Evolutionary conservation across 2,113 vertebrate genomes (phyloP), one percentile per base, ranked within the genome.

Genomic region (Harpagus bidentatus): DNA sequence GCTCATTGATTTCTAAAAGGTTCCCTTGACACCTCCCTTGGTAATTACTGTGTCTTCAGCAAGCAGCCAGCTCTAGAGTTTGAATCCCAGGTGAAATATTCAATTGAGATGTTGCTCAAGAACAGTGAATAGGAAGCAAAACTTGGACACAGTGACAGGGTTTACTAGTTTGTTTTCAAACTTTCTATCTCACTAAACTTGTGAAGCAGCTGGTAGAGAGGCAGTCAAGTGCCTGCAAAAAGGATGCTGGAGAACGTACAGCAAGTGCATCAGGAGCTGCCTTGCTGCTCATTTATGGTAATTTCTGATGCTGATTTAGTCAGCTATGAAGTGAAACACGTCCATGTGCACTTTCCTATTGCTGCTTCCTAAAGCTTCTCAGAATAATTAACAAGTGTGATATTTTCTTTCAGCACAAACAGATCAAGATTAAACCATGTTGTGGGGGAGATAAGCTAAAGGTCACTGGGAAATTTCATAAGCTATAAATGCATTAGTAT

Each of bases 381-480:
- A 87, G 93, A 95, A 97, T 97, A 97, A 98, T 97, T 98, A 98
- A 97, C 87, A 93, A 96, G 95, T 82, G 83, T 96, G 97, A 93
- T 97, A 97, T 97, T 97, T 97, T 97, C 96, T 94, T 96, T 97
- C 92, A 95, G 96, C 89, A 82, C 96, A 97, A 97, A 96, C 96
- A 96, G 96, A 95, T 97, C 97, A 89, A 97, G 97, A 98, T 96
- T 96, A 97, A 96, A 95, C 95, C 78, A 90, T 48, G 83, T 93
- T 97, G 95, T 92, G 89, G 97, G 94, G 86, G 96, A 96, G 95
- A 96, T 66, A 95, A 93, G 90, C 82, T 96, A 98, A 98, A 98
- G 98, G 98, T 98, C 96, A 97, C 69, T 45, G 74, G 84, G 76
- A 95, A 93, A 96, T 94, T 91, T 97, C 95, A 95, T 96, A 96